Evolutionary conservation across 2,888 invertebrate genomes (phyloP).

Genomic region (Stegana nigrithorax): DNA sequence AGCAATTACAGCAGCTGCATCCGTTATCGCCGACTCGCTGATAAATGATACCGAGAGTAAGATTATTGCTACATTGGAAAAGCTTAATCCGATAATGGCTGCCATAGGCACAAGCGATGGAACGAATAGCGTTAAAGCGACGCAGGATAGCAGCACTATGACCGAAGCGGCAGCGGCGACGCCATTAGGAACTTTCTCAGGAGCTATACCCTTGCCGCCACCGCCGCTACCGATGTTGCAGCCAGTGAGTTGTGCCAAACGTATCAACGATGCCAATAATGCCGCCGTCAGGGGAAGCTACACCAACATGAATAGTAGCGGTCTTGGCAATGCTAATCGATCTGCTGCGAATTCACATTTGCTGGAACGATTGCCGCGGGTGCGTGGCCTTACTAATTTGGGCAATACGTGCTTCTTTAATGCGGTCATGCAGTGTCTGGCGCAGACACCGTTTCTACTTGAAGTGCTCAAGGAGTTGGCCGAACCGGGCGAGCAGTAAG

Average conservation of each 20-base stretch:
- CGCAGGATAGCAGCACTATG: slow-evolving; percentile 29
- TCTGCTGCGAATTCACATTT: background rate
- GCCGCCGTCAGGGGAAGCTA: background rate
- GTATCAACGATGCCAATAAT: slow-evolving; percentile 41
- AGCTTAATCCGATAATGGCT: slow-evolving; percentile 47
- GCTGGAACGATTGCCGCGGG: slow-evolving; percentile 69
- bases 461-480: slow-evolving; percentile 78
- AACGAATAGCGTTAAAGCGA: background rate
- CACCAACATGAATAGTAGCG: background rate
- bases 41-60: slow-evolving; percentile 56
- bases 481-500: slow-evolving; percentile 74
- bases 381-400: slow-evolving; percentile 87
- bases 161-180: slow-evolving; percentile 24
- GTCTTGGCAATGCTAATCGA: background rate
- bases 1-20: slow-evolving; percentile 11
- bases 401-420: slow-evolving; percentile 99
- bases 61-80: slow-evolving; percentile 47
- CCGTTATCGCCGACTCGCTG: slow-evolving; percentile 15
- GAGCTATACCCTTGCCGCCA: slow-evolving; percentile 33
- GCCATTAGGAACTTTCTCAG: background rate
- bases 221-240: slow-evolving; percentile 45
- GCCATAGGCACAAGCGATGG: slow-evolving; percentile 11
- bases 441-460: slow-evolving; percentile 84
- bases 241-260: slow-evolving; percentile 64
- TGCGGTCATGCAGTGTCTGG: slow-evolving; percentile 93